A percentile compares a stretch with the other conserved stretches of the same genome.
Evolutionary conservation across 2,797 vertebrate species (phyloP).

Genomic region (Sarcoramphus papa): DNA sequence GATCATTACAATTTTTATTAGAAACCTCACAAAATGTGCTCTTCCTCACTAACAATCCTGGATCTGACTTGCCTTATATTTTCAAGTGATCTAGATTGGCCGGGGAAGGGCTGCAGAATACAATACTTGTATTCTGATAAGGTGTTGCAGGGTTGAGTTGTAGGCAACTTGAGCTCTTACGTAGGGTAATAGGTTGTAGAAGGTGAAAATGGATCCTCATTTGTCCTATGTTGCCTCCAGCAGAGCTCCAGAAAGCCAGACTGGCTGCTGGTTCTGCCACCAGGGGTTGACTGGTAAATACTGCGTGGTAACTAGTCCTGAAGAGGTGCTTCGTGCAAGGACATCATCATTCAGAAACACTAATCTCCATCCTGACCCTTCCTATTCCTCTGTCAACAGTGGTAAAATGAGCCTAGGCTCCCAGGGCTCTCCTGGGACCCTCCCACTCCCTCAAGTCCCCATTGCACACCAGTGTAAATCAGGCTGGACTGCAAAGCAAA

Average conservation of each 20-base stretch:
- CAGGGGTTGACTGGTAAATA: neutral
- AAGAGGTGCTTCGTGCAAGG: neutral
- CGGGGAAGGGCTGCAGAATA: neutral
- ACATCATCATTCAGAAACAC: neutral
- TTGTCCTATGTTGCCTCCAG: neutral
- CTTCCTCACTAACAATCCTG: neutral
- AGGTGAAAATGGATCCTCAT: neutral
- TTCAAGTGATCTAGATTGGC: neutral
- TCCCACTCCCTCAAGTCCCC: neutral
- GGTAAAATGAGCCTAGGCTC: neutral
- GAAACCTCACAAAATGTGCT: neutral
- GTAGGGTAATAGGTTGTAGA: neutral
- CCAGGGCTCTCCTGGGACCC: neutral
- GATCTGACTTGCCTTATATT: neutral
- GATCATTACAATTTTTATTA: constrained; percentile 33
- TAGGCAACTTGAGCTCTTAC: neutral
- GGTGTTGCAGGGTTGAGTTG: neutral
- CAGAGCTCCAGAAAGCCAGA: neutral
- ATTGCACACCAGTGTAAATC: neutral
- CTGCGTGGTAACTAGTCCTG: neutral
- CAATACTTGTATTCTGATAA: neutral
- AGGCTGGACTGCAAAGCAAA: neutral
- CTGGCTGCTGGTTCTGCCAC: neutral
- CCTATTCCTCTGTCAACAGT: neutral
- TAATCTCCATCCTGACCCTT: neutral